Evolutionary conservation across 2,888 invertebrate species (phyloP).

Genomic region (Malthinus flaveolus): DNA sequence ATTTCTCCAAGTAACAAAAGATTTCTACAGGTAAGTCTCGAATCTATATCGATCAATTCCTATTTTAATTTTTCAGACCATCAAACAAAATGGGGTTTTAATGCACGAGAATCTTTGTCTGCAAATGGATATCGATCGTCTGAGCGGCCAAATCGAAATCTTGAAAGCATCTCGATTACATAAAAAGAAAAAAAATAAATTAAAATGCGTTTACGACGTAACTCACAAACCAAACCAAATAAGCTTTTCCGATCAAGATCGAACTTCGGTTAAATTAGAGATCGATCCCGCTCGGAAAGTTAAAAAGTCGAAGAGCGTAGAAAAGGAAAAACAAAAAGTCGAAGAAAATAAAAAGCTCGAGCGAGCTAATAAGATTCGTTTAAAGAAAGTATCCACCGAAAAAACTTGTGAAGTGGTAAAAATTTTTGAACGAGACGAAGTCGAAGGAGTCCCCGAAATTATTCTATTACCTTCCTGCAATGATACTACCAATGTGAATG

Average conservation of each 20-base stretch:
- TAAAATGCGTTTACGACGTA: constrained; percentile 33
- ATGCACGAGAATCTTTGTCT: constrained; percentile 53
- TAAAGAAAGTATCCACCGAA: not conserved
- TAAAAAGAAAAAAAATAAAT: constrained; percentile 44
- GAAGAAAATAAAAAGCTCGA: constrained; percentile 18
- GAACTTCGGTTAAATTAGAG: not conserved
- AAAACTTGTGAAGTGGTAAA: constrained; percentile 32
- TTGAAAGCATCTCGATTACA: constrained; percentile 40
- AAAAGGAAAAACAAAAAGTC: constrained; percentile 23
- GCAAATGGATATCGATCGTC: constrained; percentile 48
- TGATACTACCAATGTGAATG: not conserved
- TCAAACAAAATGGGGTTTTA: constrained; percentile 51
- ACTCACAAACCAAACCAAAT: constrained; percentile 17
- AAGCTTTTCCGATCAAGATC: not conserved
- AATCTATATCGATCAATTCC: not conserved
- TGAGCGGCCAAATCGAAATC: constrained; percentile 42
- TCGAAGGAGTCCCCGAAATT: constrained; percentile 38
- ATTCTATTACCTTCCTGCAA: constrained; percentile 31
- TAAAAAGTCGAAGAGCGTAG: not conserved
- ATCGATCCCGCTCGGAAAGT: not conserved
- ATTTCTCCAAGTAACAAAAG: constrained; percentile 52
- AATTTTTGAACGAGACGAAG: constrained; percentile 40
- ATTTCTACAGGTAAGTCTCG: constrained; percentile 48
- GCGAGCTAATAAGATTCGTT: not conserved
- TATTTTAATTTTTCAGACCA: constrained; percentile 42